Base-by-base conservation (phyloP, 2,888 invertebrate genomes). In the Mactromeris polynyma region DNA sequence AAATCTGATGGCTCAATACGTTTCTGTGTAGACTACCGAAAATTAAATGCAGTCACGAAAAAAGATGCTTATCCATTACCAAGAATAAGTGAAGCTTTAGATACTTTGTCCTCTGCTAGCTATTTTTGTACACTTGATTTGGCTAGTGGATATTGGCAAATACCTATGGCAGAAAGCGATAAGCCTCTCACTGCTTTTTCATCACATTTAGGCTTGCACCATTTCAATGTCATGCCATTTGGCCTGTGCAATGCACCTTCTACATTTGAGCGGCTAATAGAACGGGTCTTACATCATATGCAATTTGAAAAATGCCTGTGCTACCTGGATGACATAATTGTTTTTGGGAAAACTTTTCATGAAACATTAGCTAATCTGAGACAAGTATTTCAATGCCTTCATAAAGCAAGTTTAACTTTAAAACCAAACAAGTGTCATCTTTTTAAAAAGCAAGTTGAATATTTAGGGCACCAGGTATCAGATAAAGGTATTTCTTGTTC, bases 191-290 rank as follows among this genome's bases (percentile, higher is more conserved):
- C 90, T 40, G 86, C 86, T 46, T 91, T 91, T 46, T 84, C 85
- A 21, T 78, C 83, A n/a, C 90, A 90, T 73, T 78, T 84, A 14
- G 87, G 83, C 17, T 73, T 42, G 26, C 51, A 36, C 19, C 46
- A 51, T 9, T 78, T 69, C 73, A 87, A 83, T n/a, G n/a, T n/a
- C n/a, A n/a, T n/a, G n/a, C n/a, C n/a, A n/a, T n/a, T n/a, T n/a
- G n/a, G n/a, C n/a, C n/a, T n/a, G n/a, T n/a, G n/a, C n/a, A n/a
- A n/a, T n/a, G n/a, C n/a, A n/a, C n/a, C n/a, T n/a, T n/a, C 92
- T 4, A 93, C 89, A 26, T 94, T 93, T 90, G 79, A 90, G 42
- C 33, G 93, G 21, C 54, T 94, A n/a, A 93, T 94, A 89, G 91
- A 93, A 36, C 42, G 42, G 4, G 89, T 91, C 14, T 51, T 92